A percentile compares a stretch with the other conserved stretches of the same genome.
phyloP scores from a whole-genome alignment of 2,113 vertebrate species.

The Chrysochloris asiatica region DNA sequence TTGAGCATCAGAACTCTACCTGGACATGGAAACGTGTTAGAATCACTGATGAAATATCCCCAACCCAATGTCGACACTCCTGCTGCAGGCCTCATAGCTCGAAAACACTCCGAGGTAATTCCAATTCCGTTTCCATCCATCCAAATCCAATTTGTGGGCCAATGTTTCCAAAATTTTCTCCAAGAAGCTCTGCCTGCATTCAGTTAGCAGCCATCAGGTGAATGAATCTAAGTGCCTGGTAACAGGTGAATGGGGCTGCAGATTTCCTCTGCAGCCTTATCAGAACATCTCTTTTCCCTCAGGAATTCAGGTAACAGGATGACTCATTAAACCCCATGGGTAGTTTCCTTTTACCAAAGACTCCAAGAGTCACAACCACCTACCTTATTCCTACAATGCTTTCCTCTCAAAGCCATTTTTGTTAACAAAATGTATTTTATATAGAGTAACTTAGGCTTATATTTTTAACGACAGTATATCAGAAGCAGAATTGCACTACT shows the following conservation, averaged over 20 bases:
- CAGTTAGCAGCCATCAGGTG: constrained; percentile 1
- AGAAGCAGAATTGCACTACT: constrained; percentile 23
- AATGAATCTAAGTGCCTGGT: background rate
- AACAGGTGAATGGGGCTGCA: background rate
- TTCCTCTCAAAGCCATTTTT: constrained; percentile 12
- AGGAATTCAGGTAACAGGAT: background rate
- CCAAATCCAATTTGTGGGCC: background rate
- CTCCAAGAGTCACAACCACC: constrained; percentile 16
- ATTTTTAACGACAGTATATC: constrained; percentile 57
- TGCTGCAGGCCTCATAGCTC: background rate
- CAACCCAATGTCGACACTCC: background rate
- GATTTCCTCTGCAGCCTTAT: background rate
- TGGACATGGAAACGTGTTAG: background rate
- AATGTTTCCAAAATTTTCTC: background rate
- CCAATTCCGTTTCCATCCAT: background rate
- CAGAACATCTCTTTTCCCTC: background rate
- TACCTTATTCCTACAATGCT: background rate
- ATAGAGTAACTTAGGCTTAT: constrained; percentile 18
- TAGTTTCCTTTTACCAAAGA: background rate
- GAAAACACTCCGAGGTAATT: background rate
- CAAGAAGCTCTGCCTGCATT: background rate
- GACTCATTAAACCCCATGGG: constrained; percentile 24
- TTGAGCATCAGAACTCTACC: background rate
- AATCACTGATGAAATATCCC: background rate
- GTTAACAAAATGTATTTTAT: constrained; percentile 45